Evolutionary conservation across 2,888 invertebrate genomes (phyloP).

Genomic region (Dolomedes plantarius): DNA sequence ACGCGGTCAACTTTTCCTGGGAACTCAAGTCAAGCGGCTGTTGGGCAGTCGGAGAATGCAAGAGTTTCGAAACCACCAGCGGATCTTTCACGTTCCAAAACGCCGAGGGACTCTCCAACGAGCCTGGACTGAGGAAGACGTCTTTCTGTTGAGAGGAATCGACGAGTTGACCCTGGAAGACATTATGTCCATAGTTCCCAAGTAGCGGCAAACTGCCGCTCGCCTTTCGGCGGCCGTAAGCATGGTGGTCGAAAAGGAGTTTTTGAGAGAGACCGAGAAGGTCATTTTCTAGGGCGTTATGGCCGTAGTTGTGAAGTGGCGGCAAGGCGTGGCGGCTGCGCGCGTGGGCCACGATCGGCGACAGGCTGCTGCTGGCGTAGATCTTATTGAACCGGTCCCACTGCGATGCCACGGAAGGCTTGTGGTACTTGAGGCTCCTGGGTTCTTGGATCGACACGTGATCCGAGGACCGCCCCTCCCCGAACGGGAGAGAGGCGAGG

Average conservation of each 20-base stretch:
- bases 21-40: constrained; percentile 13
- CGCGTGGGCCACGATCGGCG: background rate
- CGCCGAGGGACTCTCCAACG: too few relatives aligned
- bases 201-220: too few relatives aligned
- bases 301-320: background rate
- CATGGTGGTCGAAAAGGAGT: background rate
- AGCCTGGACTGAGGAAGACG: background rate
- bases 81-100: background rate
- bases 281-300: background rate
- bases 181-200: too few relatives aligned
- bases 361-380: constrained; percentile 6
- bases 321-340: background rate
- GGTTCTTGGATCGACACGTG: constrained; percentile 46
- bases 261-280: background rate
- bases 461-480: constrained; percentile 31
- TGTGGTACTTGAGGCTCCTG: background rate
- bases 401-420: constrained; percentile 28
- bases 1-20: constrained; percentile 16
- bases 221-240: too few relatives aligned
- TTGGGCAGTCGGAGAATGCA: background rate
- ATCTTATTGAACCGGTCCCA: constrained; percentile 48
- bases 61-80: background rate
- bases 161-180: constrained; percentile 11
- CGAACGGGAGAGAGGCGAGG: constrained; percentile 30
- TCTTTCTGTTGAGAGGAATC: background rate